Evolutionary conservation across 92 coral and sea anemone species (phyloP), one percentile per base, ranked within the genome.

Genomic region (Bergia sp.): DNA sequence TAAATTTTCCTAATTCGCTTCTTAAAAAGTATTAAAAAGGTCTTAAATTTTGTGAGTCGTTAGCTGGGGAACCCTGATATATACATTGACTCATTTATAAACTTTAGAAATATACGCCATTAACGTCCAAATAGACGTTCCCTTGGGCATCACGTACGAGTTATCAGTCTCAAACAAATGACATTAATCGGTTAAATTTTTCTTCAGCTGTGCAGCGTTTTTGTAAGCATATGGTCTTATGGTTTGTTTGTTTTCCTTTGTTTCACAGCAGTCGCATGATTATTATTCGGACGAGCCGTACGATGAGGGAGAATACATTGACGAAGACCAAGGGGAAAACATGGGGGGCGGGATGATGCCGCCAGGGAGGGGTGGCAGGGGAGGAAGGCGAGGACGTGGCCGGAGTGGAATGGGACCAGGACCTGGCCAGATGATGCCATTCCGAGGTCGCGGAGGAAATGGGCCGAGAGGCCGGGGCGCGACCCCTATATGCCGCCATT

Each of bases 381-480:
- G 97, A n/a, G 96, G 97, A 44, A 89, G 96, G 61, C 93, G 98
- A 83, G 93, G 88, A 49, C 99, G 99, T 82, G 98, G 97, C 64
- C 94, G 98, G 67, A 88, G 98, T 80, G 99, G 98, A 84, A 93
- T 96, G 85, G 98, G 96, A 75, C 88, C 87, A 69, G 87, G 78
- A 12, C 86, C 83, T 7, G 69, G 77, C 50, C 87, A 71, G 66
- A 71, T 84, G 87, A 71, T 89, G 91, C 57, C 87, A 40, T 91
- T 90, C 61, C 97, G 97, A 21, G 96, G 99, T 38, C 94, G 96
- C 20, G 98, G 98, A 76, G 93, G 86, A 37, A 96, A 95, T 79
- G 98, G 96, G 61, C 94, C 97, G 74, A 89, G 99, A 82, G 99
- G 98, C 64, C 95, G 99, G 80, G 98, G 98, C 88, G 75, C 90